These are phyloP conservation scores for Porites evermanni DNA, from an alignment of 92 coral and sea anemone species.

Conservation along the genomic window DNA sequence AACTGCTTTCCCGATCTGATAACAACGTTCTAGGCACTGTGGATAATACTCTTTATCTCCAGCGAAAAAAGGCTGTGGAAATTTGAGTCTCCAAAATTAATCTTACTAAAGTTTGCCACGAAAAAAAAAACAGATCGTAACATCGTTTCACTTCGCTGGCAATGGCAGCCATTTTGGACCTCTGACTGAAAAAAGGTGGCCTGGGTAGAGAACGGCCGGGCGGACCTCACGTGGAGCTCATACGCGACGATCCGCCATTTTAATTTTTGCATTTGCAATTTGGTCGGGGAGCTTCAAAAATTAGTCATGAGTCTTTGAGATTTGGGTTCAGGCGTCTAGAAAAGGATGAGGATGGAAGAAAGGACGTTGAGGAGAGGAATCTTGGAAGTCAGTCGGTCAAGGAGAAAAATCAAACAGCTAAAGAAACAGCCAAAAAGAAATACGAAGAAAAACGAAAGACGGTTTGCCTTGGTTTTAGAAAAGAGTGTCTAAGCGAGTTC, in stretches of 20 bases:
- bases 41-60: constrained; percentile 3
- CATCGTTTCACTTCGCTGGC: neutral
- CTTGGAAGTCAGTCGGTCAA: too few species aligned
- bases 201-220: constrained; percentile 10
- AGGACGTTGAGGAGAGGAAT: too few species aligned
- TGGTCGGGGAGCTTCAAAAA: too few species aligned
- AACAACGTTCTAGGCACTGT: constrained; percentile 4
- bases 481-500: constrained; percentile 5
- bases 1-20: constrained; percentile 5
- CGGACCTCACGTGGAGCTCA: neutral
- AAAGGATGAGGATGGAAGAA: neutral
- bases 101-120: neutral
- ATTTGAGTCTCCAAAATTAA: constrained; percentile 1
- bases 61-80: neutral
- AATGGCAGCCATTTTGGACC: constrained; percentile 2
- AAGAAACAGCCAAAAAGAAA: neutral
- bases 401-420: too few species aligned
- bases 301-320: neutral
- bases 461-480: neutral
- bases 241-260: too few species aligned
- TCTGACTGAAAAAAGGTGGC: neutral
- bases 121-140: neutral
- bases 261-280: too few species aligned
- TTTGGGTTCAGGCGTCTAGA: neutral
- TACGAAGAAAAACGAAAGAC: constrained; percentile 15